Base-by-base conservation (phyloP, 2,113 vertebrate species). In the Anguilla japonica region DNA sequence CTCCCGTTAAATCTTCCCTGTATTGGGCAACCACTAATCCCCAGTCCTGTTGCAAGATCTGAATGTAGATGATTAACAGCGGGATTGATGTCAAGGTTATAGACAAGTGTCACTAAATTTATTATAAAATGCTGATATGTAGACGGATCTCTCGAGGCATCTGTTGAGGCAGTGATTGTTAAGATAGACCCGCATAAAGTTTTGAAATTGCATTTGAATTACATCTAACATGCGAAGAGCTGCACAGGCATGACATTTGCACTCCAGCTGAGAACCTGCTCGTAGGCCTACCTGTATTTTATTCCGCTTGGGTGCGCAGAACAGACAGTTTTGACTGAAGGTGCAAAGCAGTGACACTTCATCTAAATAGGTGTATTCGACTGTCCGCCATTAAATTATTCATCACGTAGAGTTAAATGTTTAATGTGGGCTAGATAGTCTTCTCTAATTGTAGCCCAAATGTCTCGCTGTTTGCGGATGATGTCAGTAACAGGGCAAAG, bases 371-470 rank as follows among this genome's bases (percentile, higher is more conserved):
- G 85, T 87, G 67, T 83, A 83, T 85, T 83, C 63, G 78, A 81
- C 63, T 83, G 63, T 60, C 84, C 46, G 60, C 60, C 40, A 41
- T 75, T 89, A 18, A 88, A 89, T 88, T 50, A 89, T 88, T 75
- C 84, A 89, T 63, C 56, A 41, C 57, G 16, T 16, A 34, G n/a
- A 40, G 43, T 53, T 87, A 71, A 89, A 87, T 89, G 67, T 86
- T 88, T 86, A 81, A 89, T 88, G 87, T 53, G 75, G 84, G 81
- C 81, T 43, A 88, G 87, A 89, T 86, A 86, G 88, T 81, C 75
- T 22, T 86, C 16, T 79, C 81, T 79, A 84, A 80, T 88, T 78
- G 75, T 56, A 67, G 22, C 56, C 81, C 81, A 39, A 71, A 87
- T 81, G 80, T 82, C 79, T 84, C 81, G 67, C 41, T 0, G 46